Evolutionary conservation across 1,140 invertebrate species (phyloP).

Genomic region (Aphis craccivora): DNA sequence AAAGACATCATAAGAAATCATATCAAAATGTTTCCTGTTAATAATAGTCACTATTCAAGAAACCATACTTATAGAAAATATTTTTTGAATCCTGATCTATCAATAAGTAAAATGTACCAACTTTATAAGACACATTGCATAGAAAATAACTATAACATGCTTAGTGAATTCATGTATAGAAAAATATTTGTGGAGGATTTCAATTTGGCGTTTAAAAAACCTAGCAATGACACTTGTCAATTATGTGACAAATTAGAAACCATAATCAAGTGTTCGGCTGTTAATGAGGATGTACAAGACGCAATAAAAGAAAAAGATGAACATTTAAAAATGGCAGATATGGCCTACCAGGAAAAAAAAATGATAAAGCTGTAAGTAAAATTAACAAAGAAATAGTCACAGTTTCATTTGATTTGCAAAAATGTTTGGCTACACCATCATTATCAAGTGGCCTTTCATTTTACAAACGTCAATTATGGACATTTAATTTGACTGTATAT

Average conservation of each 20-base stretch:
- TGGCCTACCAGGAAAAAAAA: conserved; percentile 52
- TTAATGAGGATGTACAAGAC: background rate
- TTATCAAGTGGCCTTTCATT: conserved; percentile 61
- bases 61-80: background rate
- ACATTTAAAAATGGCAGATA: conserved; percentile 29
- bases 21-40: conserved; percentile 4
- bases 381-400: conserved; percentile 53
- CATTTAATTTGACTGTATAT: conserved; percentile 64
- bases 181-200: conserved; percentile 18
- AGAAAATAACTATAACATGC: background rate
- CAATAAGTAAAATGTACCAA: background rate
- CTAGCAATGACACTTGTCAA: conserved; percentile 18
- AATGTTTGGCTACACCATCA: conserved; percentile 62
- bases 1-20: background rate
- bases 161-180: background rate
- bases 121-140: background rate
- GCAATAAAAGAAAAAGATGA: conserved; percentile 11
- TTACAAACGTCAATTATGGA: conserved; percentile 61
- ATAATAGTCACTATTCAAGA: background rate
- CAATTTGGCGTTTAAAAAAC: conserved; percentile 5
- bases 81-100: background rate
- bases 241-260: conserved; percentile 47
- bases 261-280: background rate
- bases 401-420: conserved; percentile 63
- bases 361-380: conserved; percentile 51